These are phyloP conservation scores for Drosophila saltans DNA, from an alignment of 1,140 invertebrate species.

Conservation along the genomic window DNA sequence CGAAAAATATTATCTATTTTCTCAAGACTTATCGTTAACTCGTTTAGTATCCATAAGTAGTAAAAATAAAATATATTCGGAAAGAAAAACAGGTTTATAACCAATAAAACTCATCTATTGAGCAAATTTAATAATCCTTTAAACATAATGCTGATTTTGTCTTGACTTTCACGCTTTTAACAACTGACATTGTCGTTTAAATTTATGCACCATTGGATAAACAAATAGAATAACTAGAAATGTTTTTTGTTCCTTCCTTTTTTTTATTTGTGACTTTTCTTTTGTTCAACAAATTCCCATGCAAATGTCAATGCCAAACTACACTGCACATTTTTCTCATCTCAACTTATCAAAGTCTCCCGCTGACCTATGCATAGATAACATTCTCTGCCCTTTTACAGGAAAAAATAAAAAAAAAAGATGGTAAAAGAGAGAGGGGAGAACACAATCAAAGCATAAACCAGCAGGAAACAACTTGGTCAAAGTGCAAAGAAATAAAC, in stretches of 20 bases:
- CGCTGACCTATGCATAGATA: constrained; percentile 7
- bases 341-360: background rate
- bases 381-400: background rate
- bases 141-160: background rate
- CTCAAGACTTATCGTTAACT: too few species aligned
- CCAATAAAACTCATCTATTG: background rate
- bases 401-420: constrained; percentile 22
- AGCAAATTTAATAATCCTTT: background rate
- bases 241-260: background rate
- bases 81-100: too few species aligned
- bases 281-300: constrained; percentile 24
- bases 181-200: background rate
- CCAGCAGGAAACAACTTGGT: constrained; percentile 47
- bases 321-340: constrained; percentile 35
- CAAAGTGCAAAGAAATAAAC: constrained; percentile 45
- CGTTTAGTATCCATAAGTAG: too few species aligned
- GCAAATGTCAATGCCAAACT: constrained; percentile 57
- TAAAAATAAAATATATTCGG: too few species aligned
- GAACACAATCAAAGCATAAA: constrained; percentile 45
- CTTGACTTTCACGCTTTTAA: background rate
- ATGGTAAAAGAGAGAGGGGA: background rate
- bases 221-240: constrained; percentile 5
- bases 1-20: too few species aligned
- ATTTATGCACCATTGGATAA: background rate
- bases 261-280: constrained; percentile 22